Base-by-base conservation (phyloP, 2,113 vertebrate species). In the Callocephalon fimbriatum region DNA sequence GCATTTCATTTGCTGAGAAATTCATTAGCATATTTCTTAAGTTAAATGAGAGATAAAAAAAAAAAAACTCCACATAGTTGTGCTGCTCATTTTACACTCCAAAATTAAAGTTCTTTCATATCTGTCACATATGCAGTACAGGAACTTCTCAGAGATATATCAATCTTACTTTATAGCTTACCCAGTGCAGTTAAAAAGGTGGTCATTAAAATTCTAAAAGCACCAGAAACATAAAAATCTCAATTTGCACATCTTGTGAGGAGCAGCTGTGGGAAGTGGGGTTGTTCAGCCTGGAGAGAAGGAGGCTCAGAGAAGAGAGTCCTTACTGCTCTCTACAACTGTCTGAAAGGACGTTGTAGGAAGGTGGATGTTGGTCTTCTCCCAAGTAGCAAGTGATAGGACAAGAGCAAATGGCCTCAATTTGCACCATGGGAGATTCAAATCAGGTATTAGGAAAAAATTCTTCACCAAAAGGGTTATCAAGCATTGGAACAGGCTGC, bases 211-310 rank as follows among this genome's bases (percentile, higher is more conserved):
- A 42, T 62, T 42, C 47, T 51, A 51, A 74, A 91, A 79, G 3
- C 38, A 58, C 10, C 25, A 47, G 18, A 76, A 80, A 65, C 21
- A 10, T 40, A 31, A 45, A 67, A 80, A 58, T 35, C 56, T 35
- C 32, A 23, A 35, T 58, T 58, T 58, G 56, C 10, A 38, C 14
- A 6, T 51, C 17, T 19, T 26, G 1, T 37, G 11, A 37, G 63
- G 32, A 51, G 26, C 3, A 0, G 12, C 9, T 31, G 12, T 53
- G 14, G 27, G 17, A 70, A 47, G 14, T 45, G n/a, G 32, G 6
- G 4, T 0, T 32, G n/a, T 54, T 47, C n/a, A 23, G 4, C 7
- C 27, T n/a, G 15, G 40, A 63, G n/a, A 6, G 53, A 54, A 40
- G 23, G 15, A 71, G n/a, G 15, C 27, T 38, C n/a, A n/a, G 29